Conservation (phyloP, 37 sponge, comb jelly and placozoan species). For the Amphimedon queenslandica region DNA sequence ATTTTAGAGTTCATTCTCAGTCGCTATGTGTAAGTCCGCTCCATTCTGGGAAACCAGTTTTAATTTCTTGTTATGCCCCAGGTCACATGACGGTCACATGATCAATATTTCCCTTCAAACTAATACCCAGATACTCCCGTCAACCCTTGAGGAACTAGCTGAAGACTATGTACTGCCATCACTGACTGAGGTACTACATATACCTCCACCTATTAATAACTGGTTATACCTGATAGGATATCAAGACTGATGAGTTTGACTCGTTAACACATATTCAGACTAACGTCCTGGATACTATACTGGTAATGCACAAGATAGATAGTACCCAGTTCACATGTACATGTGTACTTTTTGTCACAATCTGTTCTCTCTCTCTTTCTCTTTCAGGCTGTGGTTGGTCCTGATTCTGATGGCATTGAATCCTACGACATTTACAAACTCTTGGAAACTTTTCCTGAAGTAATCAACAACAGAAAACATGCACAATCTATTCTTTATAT, state of each 20-base stretch:
- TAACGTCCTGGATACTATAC: not conserved
- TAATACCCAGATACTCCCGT: slow-evolving; percentile 11
- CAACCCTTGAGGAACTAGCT: slow-evolving; percentile 18
- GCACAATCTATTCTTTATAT: too few species aligned
- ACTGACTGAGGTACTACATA: too few species aligned
- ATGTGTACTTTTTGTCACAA: slow-evolving; percentile 11
- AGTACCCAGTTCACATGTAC: too few species aligned
- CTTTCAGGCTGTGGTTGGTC: not conserved
- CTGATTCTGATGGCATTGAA: slow-evolving; percentile 20
- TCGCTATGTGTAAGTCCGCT: slow-evolving; percentile 18
- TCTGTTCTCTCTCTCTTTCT: slow-evolving; percentile 18
- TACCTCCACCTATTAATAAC: too few species aligned
- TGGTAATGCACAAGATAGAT: too few species aligned
- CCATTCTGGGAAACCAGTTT: too few species aligned
- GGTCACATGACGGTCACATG: slow-evolving; percentile 5
- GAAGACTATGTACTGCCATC: slow-evolving; percentile 21
- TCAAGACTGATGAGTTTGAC: too few species aligned
- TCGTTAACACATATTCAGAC: not conserved
- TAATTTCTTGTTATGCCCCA: too few species aligned
- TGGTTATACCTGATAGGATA: too few species aligned
- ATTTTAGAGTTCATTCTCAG: slow-evolving; percentile 18
- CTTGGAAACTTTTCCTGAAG: slow-evolving; percentile 53
- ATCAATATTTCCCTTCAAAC: not conserved
- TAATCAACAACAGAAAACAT: too few species aligned
- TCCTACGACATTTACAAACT: slow-evolving; percentile 46